phyloP scores from a whole-genome alignment of 37 sponge, comb jelly and placozoan species.

The Chondrosia reniformis region DNA sequence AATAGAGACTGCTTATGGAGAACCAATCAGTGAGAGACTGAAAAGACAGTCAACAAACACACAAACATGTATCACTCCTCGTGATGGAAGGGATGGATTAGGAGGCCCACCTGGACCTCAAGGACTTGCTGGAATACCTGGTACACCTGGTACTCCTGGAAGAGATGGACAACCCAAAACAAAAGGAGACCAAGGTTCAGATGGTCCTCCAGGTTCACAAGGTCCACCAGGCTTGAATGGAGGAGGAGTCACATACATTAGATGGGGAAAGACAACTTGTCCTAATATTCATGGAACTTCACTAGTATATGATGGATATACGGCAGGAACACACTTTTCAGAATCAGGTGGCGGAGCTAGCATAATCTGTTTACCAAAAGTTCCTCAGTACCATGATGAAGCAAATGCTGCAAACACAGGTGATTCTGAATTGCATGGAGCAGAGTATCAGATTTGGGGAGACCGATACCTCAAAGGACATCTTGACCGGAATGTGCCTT shows the following conservation, averaged over 20 bases:
- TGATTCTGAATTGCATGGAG: slow-evolving; percentile 14
- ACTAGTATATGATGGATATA: slow-evolving; percentile 29
- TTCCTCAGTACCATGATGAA: slow-evolving; percentile 24
- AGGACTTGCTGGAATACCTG: slow-evolving; percentile 21
- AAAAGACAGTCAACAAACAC: not conserved
- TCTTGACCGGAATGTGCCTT: slow-evolving; percentile 43
- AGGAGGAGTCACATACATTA: slow-evolving; percentile 40
- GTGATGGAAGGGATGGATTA: not conserved
- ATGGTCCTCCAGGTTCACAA: slow-evolving; percentile 13
- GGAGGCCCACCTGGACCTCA: slow-evolving; percentile 1
- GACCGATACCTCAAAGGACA: not conserved
- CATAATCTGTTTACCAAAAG: slow-evolving; percentile 38
- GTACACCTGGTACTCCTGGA: slow-evolving; percentile 24
- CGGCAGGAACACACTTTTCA: not conserved
- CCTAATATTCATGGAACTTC: slow-evolving; percentile 26
- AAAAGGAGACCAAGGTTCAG: slow-evolving; percentile 14
- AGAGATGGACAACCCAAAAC: slow-evolving; percentile 24
- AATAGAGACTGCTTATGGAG: too few species aligned
- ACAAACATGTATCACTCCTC: not conserved
- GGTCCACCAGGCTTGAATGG: slow-evolving; percentile 18
- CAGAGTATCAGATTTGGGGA: slow-evolving; percentile 25
- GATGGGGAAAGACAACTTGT: slow-evolving; percentile 49
- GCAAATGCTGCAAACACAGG: not conserved
- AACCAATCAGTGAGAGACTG: too few species aligned
- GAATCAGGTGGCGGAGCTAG: slow-evolving; percentile 46